Evolutionary conservation across 2,113 vertebrate genomes (phyloP), one percentile per base, ranked within the genome.

Genomic region (Hippocampus abdominalis): DNA sequence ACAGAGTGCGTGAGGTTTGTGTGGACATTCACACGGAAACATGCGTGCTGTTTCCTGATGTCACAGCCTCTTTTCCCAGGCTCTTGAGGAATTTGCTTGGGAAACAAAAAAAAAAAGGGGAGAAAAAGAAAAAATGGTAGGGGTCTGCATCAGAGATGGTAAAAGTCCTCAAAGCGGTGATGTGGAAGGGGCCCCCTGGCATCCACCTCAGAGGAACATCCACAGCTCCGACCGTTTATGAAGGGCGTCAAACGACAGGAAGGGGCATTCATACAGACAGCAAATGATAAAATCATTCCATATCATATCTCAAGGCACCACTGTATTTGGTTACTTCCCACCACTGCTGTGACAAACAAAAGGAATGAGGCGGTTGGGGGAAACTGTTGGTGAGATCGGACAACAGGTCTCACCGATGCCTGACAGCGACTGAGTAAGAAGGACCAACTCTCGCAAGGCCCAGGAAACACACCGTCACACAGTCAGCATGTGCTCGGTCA

Each of bases 321-420:
- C 12, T 42, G 40, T 42, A 42, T 42, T 42, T 46, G 4, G 13
- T 18, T 48, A 6, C 15, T 48, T 48, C 46, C 15, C 46, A 6
- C 46, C 46, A 48, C 46, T 48, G 15, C 3, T n/a, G 9, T 51
- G 49, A 11, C 18, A 21, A 62, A 16, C 60, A 39, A n/a, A 21
- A 9, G 49, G 15, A 20, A 16, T 8, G 29, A 39, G 29, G 25
- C 25, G 36, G 27, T 74, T 70, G 73, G 80, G 80, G 32, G 40
- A 83, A 72, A 75, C 59, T 53, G 73, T 70, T 49, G 79, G 77
- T 68, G 81, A 79, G 82, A 79, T 63, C 73, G 80, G 82, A 84
- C 72, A 81, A 79, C 87, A 89, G 88, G 88, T 90, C 86, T 71
- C 68, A 39, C 21, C 72, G 63, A 81, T 74, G 76, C n/a, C 57